Evolutionary conservation across 35 echinoderm and acorn worm genomes (phyloP).

Genomic region (Holothuria glaberrima): DNA sequence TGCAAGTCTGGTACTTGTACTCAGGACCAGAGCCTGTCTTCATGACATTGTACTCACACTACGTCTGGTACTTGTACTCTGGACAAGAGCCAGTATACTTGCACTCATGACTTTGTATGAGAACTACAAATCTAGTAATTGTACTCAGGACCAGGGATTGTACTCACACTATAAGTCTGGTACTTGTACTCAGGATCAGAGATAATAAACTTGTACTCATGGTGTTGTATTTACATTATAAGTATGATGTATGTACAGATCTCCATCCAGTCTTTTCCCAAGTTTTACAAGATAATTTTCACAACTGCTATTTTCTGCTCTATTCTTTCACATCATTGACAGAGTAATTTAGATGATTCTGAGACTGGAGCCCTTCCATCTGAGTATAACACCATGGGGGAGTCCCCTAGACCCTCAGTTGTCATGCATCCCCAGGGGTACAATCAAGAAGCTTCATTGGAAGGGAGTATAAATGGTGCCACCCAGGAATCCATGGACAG

Average conservation of each 20-base stretch:
- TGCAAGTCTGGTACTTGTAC: no score
- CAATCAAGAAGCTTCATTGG: constrained; percentile 23
- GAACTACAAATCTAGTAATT: no score
- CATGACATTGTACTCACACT: no score
- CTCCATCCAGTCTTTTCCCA: neutral
- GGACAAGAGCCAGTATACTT: no score
- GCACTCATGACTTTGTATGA: no score
- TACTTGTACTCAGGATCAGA: no score
- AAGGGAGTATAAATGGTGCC: constrained; percentile 30
- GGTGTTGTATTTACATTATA: no score
- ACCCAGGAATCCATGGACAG: constrained; percentile 6
- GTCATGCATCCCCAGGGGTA: constrained; percentile 56
- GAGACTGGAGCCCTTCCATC: constrained; percentile 25
- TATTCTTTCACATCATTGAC: constrained; percentile 45
- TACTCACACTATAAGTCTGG: no score
- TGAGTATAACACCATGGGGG: constrained; percentile 56
- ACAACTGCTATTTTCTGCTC: neutral
- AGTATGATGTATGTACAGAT: neutral
- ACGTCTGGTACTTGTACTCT: no score
- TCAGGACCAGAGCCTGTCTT: no score
- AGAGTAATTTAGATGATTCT: constrained; percentile 37
- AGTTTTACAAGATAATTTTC: neutral
- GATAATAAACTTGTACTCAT: no score
- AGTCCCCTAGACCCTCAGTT: constrained; percentile 39
- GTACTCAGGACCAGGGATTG: no score